Base-by-base conservation (phyloP, 2,797 vertebrate species). In the Brachyrhaphis roseni region DNA sequence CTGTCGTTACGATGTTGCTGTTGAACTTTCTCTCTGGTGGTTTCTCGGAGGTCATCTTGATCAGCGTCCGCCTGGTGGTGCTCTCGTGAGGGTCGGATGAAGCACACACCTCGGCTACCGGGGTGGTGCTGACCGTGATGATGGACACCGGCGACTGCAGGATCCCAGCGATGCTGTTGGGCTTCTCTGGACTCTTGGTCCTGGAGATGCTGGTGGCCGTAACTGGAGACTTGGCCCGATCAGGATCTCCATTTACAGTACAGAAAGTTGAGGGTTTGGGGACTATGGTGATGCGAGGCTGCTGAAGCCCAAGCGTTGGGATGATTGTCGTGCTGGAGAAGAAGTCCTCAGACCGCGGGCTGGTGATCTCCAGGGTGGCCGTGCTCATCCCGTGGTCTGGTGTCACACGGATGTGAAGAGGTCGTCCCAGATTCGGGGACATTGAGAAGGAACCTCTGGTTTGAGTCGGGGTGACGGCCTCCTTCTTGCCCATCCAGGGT, bases 281-380 rank as follows among this genome's bases (percentile, higher is more conserved):
- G 83, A 98, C 97, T 28, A 99, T 99, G 53, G 98, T 99, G 87
- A 99, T 99, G 62, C 96, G 95, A 53, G 98, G 98, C 73, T 97
- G 98, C 91, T 98, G 98, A 53, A 95, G 95, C 45, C 98, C 97
- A 20, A 98, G 94, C 23, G 98, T 98, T 2, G 98, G 98, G 92
- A 99, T 98, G 88, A 99, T 97, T 6, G 98, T 97, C 71, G 98
- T 97, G 84, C 96, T 98, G 62, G 98, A 98, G 92, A 99, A 99
- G 90, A 99, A 99, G 47, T 99, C 98, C 70, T 98, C 97, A 0
- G 96, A 95, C 0, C 95, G 95, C 3, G 98, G 97, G 82, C 98
- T 97, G 11, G 96, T 98, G 92, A 99, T 99, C 93, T 99, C 98
- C 93, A 99, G 79, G 45, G 97, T 99, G 45, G 98, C 98, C 0